Base-by-base conservation (phyloP, 2,113 vertebrate species). In the Crocuta crocuta region DNA sequence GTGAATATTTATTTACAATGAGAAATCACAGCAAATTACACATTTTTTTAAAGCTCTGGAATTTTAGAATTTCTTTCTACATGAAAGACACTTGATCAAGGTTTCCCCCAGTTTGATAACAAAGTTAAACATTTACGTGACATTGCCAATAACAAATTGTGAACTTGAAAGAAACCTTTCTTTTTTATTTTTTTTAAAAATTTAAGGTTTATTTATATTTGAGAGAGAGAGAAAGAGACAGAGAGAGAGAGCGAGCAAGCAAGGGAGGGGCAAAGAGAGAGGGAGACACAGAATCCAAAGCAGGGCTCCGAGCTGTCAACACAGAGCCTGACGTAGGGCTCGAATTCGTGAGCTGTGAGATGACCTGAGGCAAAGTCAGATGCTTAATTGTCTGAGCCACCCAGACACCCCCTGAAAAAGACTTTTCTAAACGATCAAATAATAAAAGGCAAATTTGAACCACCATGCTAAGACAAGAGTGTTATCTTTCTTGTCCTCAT, bases 1-100 rank as follows among this genome's bases (percentile, higher is more conserved):
- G 28, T 63, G 55, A 82, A 58, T 95, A 89, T 86, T 85, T 92
- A 66, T 73, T 89, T 92, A 81, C 17, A 85, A 39, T 94, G 43
- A 89, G n/a, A 94, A 90, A 48, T 82, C 68, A 92, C 26, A 94
- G 76, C 45, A 93, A 87, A 92, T 33, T 26, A 66, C 0, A 83
- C 35, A 90, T 35, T 92, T 93, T 45, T 45, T 24, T 80, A 96
- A 89, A 74, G 33, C 33, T 89, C 65, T 89, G 76, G 43, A 81
- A 61, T 73, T 53, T 48, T 50, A 31, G 53, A 39, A 39, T 39
- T 39, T 39, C 39, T 33, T 81, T 53, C 71, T 50, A 50, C 23
- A 39, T 65, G 39, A 63, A 87, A 88, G 39, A 94, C 73, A 89
- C 58, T 50, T 71, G 10, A 63, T 23, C 17, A 50, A 94, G 39